Evolutionary conservation across 2,888 invertebrate genomes (phyloP), one percentile per base, ranked within the genome.

Genomic region (Dorcus hopei): DNA sequence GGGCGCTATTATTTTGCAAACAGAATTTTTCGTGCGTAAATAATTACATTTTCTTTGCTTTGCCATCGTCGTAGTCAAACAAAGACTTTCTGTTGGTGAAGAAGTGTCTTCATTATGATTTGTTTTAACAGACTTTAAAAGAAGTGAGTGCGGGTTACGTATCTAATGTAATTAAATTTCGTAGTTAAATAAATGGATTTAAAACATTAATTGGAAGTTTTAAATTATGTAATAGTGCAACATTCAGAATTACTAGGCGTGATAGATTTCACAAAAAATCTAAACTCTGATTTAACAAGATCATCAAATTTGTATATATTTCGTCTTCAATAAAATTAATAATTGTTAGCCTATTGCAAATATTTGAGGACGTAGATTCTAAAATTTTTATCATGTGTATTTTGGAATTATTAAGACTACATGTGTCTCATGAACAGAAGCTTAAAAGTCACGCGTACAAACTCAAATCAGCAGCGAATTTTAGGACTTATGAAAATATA

Each of bases 361-460:
- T 33, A 33, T 6, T 33, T 33, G 26, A 7, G 26, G 1, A 33
- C 26, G 26, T 7, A 33, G 7, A 6, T 33, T 33, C 26, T 33
- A 33, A 9, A 33, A n/a, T 6, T 39, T 16, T 51, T 6, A 51
- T 48, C 69, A 85, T 85, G 85, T 85, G 85, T 72, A 81, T 85
- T 69, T 74, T 85, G 11, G 84, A 83, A 72, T 80, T 84, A 48
- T 67, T 85, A 43, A 80, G 83, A 6, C 72, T 84, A 26, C 84
- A 84, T 63, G 81, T 84, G 41, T 80, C 80, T 11, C 82, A 83
- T 63, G 80, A 75, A 57, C 81, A 82, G 19, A 64, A 58, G 49
- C 52, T 52, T 42, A 61, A 47, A 66, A 69, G 47, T 14, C 58
- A 53, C 2, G 54, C 50, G 23, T 58, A 58, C 14, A 58, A 49